Base-by-base conservation (phyloP, 2,797 vertebrate species). In the Distichodus sexfasciatus region DNA sequence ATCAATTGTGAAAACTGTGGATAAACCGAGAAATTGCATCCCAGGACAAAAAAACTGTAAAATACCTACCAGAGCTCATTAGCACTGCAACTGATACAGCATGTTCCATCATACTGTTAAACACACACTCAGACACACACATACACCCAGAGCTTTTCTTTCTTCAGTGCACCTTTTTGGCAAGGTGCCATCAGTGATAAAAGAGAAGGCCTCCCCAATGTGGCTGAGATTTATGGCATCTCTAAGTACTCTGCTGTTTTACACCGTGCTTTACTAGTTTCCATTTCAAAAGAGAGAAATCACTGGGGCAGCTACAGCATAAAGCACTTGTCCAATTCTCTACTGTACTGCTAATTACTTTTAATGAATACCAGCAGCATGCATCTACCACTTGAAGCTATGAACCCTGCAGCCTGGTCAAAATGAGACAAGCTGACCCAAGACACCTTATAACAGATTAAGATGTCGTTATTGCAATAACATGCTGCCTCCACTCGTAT, bases 241-340 rank as follows among this genome's bases (percentile, higher is more conserved):
- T 46, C 23, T 21, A 41, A 74, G 36, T 9, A 50, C 61, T 28
- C 61, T 48, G 61, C 26, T 73, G 61, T 62, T 76, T 66, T 69
- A 70, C 61, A 72, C 53, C 29, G 46, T 51, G 31, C 59, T 43
- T 63, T 73, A 69, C 70, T 29, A 53, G 54, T 72, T 69, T 19
- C 70, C 43, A 57, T 66, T 57, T 75, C 60, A 55, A 28, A 55
- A 15, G 21, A 40, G 61, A 72, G 14, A 65, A 74, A 74, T 64
- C 64, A 57, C 47, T 28, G 24, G 29, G n/a, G 14, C 19, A 4
- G 26, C 47, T 57, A 15, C 38, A 60, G 47, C 47, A 73, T n/a
- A 63, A 61, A 71, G 53, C 38, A 43, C 51, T 50, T 31, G 14
- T 35, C 38, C 69, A 61, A 66, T 66, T 21, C n/a, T 59, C 26